Evolutionary conservation across 2,888 invertebrate species (phyloP), one percentile per base, ranked within the genome.

Genomic region (Melipona bicolor): DNA sequence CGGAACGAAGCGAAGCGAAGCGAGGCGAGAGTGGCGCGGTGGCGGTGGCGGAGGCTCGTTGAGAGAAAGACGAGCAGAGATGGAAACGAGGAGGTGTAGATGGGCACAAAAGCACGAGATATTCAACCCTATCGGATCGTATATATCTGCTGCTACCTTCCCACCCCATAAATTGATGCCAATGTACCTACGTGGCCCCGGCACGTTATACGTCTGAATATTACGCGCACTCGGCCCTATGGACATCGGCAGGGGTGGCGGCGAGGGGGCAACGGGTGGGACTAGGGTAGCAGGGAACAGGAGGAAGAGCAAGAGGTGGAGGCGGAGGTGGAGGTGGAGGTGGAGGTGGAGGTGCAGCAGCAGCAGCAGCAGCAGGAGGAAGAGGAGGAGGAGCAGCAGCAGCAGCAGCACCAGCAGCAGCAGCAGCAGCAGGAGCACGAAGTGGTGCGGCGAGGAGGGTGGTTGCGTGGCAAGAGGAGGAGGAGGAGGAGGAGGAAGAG

Each of bases 161-260:
- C 88, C 90, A 88, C 89, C 90, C 90, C 90, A 92, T 93, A 93
- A 92, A 93, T 92, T 92, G 90, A 92, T 93, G 91, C 90, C 90
- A 91, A 92, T 91, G 91, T 91, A 92, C 90, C 90, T 90, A 90
- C 89, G 90, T 90, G 90, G 89, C 90, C 90, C 87, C 90, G 88
- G 88, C 89, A 91, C 91, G 90, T 90, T 91, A 90, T 91, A 91
- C 91, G 90, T 92, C 91, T 92, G 92, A 92, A 92, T 92, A 92
- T 92, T 92, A 91, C 91, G 90, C 92, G 91, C 90, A 91, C 91
- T 89, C 89, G 87, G 90, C 90, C 90, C 88, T 90, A 81, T 86
- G 84, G 86, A 85, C 84, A 85, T 81, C 73, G 69, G 77, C 73
- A 71, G 77, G 82, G 80, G 80, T 68, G 69, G 86, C 68, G 65